Base-by-base conservation (phyloP, 92 coral and sea anemone species). In the Isaurus tuberculatus region DNA sequence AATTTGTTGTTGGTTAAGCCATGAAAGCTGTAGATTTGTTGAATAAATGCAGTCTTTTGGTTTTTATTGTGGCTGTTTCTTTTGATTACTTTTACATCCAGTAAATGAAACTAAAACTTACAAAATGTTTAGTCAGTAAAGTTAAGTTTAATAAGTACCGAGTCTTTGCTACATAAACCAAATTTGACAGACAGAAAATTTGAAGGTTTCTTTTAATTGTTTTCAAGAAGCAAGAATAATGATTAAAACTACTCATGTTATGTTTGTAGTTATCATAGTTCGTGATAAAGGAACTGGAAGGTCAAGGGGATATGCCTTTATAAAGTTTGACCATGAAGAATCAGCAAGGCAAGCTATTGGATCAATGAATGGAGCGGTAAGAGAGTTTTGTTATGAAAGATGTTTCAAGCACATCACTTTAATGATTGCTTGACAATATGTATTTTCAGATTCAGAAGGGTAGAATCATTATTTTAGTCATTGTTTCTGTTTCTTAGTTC, bases 251-350 rank as follows among this genome's bases (percentile, higher is more conserved):
- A 25, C 58, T 58, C 11, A 22, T 60, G 31, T 71, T 71, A 3
- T 16, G 17, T 0, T 28, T 53, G 11, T 31, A 77, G 82, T 77
- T 20, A 77, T 77, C 49, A 77, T 77, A n/a, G 30, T 77, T 40
- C 70, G 70, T 13, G 68, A 77, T 10, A 58, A 22, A 58, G 70
- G 58, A 0, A 74, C 40, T 34, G 70, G 70, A 34, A 36, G 36
- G 29, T 77, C 82, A 1, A 77, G 23, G 16, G 82, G 82, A 37
- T 77, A 31, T 60, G 82, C 53, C 20, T 77, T 77, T 42, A 77
- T 77, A 33, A 77, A 77, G 33, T 77, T 77, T 77, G 82, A 77
- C 36, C 5, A 20, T 60, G 82, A 77, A n/a, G 82, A 34, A 34
- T 77, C 82, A 20, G 82, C 68, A 27, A 65, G 58, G 15, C 42